Evolutionary conservation across 2,888 invertebrate species (phyloP).

Genomic region (Drosophila neotestacea): DNA sequence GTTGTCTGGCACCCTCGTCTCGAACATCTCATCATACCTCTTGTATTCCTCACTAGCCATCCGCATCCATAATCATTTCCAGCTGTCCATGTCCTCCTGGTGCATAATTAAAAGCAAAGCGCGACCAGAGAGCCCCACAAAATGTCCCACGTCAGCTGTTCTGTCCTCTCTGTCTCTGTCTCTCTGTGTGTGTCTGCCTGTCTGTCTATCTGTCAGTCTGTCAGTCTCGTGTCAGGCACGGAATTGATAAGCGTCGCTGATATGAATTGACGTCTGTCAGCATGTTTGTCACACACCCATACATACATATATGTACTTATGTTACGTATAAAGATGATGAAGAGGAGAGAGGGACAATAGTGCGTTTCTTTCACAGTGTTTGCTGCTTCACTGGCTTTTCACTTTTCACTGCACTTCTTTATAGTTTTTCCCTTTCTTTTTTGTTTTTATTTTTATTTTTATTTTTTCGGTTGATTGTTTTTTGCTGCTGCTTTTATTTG

Average conservation of each 20-base stretch:
- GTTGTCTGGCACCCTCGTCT: slow-evolving; percentile 9
- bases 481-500: slow-evolving; percentile 23
- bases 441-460: neutral
- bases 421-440: slow-evolving; percentile 5
- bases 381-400: slow-evolving; percentile 27
- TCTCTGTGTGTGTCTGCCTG: neutral
- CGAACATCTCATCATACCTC: slow-evolving; percentile 4
- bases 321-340: neutral
- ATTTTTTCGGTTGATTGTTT: slow-evolving; percentile 10
- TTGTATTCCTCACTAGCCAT: neutral
- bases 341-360: neutral
- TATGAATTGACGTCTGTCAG: slow-evolving; percentile 62
- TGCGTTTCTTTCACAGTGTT: neutral
- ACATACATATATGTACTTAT: neutral
- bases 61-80: neutral
- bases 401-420: slow-evolving; percentile 20
- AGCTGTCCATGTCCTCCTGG: slow-evolving; percentile 3
- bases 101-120: slow-evolving; percentile 66
- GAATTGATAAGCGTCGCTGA: slow-evolving; percentile 50
- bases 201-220: neutral
- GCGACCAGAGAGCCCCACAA: slow-evolving; percentile 27
- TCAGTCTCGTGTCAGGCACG: slow-evolving; percentile 38
- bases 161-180: neutral
- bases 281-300: slow-evolving; percentile 39
- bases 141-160: slow-evolving; percentile 59